These are phyloP conservation scores for Amyelois transitella DNA, from an alignment of 1,140 invertebrate genomes.

Conservation along the genomic window DNA sequence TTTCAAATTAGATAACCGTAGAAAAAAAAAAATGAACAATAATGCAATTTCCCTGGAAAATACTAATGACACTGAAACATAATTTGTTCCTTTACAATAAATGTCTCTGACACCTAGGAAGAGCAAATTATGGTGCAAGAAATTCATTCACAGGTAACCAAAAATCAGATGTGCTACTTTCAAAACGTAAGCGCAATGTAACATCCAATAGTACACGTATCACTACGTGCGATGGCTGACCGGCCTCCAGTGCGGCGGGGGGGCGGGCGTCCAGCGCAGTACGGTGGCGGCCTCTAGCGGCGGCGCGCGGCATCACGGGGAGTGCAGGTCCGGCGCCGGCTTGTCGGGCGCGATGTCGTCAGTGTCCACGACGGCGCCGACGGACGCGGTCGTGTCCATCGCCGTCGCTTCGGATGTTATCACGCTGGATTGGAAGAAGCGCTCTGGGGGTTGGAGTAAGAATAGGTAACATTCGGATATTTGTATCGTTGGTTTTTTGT, in stretches of 20 bases:
- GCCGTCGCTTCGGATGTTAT: slow-evolving; percentile 64
- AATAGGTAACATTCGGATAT: no score
- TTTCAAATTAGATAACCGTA: no score
- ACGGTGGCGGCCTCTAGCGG: slow-evolving; percentile 26
- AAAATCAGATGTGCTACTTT: no score
- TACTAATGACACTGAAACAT: no score
- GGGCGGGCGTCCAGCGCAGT: slow-evolving; percentile 60
- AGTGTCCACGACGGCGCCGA: slow-evolving; percentile 30
- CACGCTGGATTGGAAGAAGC: slow-evolving; percentile 72
- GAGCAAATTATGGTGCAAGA: no score
- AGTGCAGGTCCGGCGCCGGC: slow-evolving; percentile 59
- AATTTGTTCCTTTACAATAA: no score
- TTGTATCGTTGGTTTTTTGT: no score
- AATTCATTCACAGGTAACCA: slow-evolving; percentile 10
- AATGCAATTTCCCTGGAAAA: no score
- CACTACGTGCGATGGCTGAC: slow-evolving; percentile 46
- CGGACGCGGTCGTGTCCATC: slow-evolving; percentile 57
- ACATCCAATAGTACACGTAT: no score
- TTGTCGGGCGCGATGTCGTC: slow-evolving; percentile 63
- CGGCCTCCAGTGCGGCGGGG: slow-evolving; percentile 61
- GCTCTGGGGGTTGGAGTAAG: slow-evolving; percentile 45
- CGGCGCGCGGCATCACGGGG: slow-evolving; percentile 50
- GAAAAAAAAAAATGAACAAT: no score
- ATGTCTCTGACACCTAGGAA: no score
- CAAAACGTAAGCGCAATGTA: background rate